Conservation (phyloP, 2,888 invertebrate genomes). For the Drosophila ochracea region DNA sequence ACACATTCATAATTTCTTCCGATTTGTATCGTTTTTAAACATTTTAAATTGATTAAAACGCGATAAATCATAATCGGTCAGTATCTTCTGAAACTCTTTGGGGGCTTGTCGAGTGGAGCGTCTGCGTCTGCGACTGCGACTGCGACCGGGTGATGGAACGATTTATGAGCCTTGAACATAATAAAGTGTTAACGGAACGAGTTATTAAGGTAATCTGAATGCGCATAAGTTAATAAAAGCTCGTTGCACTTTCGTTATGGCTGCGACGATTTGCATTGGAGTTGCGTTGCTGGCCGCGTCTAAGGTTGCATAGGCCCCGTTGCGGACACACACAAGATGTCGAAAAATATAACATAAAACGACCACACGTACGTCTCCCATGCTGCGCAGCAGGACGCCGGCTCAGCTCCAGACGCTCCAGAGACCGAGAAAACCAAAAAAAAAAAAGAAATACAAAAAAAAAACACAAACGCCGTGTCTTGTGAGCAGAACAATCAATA, state of each 20-base stretch:
- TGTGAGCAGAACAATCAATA: constrained; percentile 84
- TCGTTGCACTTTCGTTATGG: constrained; percentile 59
- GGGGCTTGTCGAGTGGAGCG: constrained; percentile 27
- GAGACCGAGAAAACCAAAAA: constrained; percentile 28
- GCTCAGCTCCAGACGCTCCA: constrained; percentile 20
- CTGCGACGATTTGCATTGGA: constrained; percentile 66
- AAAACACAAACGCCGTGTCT: constrained; percentile 71
- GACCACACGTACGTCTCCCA: constrained; percentile 85
- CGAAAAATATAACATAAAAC: constrained; percentile 80
- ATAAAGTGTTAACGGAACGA: constrained; percentile 85
- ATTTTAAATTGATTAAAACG: constrained; percentile 84
- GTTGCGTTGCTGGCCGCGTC: constrained; percentile 41
- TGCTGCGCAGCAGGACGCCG: constrained; percentile 84
- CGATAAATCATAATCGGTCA: constrained; percentile 84
- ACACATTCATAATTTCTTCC: constrained; percentile 79
- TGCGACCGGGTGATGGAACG: constrained; percentile 70
- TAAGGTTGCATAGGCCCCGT: constrained; percentile 68
- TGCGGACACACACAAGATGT: constrained; percentile 73
- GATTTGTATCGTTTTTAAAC: constrained; percentile 82
- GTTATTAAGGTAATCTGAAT: constrained; percentile 82
- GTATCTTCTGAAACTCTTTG: constrained; percentile 46
- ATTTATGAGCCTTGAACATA: constrained; percentile 81
- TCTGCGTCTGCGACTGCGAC: constrained; percentile 14
- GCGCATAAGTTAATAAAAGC: constrained; percentile 81
- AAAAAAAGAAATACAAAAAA: constrained; percentile 26